These are phyloP conservation scores for Dendronephthya gigantea DNA, from an alignment of 64 coral and sea anemone genomes.

Conservation along the genomic window DNA sequence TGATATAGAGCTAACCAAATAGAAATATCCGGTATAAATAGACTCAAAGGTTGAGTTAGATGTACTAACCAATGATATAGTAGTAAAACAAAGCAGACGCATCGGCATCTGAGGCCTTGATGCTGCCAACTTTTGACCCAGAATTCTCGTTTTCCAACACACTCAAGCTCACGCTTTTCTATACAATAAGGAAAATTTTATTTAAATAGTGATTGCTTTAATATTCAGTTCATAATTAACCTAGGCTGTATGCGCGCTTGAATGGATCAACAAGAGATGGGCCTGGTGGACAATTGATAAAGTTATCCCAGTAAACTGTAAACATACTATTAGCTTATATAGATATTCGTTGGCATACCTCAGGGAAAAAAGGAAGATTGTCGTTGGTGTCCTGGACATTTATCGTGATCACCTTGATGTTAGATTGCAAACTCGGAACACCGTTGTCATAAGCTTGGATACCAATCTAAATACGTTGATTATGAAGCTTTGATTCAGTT, in stretches of 20 bases:
- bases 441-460: conserved; percentile 58
- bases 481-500: background rate
- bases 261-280: too few species aligned
- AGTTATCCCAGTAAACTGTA: too few species aligned
- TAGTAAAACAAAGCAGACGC: conserved; percentile 36
- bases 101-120: conserved; percentile 53
- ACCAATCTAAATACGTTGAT: conserved; percentile 24
- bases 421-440: conserved; percentile 27
- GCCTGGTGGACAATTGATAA: too few species aligned
- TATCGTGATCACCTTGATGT: conserved; percentile 45
- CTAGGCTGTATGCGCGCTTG: too few species aligned
- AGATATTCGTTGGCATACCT: too few species aligned
- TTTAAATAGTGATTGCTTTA: too few species aligned
- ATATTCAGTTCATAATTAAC: too few species aligned
- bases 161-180: conserved; percentile 50
- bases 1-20: background rate
- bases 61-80: conserved; percentile 24
- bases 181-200: background rate
- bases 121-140: conserved; percentile 41
- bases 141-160: conserved; percentile 57
- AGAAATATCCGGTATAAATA: background rate
- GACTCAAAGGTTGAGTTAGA: background rate
- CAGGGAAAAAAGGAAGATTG: conserved; percentile 40
- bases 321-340: too few species aligned
- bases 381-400: conserved; percentile 51